phyloP scores from a whole-genome alignment of 1,140 invertebrate genomes.

The Cryptotermes secundus region DNA sequence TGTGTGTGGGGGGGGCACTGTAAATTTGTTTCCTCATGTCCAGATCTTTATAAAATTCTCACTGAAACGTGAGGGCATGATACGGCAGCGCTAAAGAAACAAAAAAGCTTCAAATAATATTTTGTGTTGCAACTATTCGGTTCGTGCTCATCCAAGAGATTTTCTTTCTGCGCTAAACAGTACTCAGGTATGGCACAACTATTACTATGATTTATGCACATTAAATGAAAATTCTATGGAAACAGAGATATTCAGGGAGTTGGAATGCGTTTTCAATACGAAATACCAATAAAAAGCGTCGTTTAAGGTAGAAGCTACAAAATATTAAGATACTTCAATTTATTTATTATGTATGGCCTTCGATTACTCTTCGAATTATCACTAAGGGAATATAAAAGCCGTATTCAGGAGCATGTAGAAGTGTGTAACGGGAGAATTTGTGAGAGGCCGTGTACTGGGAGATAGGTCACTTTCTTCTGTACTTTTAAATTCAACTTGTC shows the following conservation, averaged over 20 bases:
- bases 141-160: background rate
- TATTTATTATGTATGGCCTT: background rate
- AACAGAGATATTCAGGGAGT: background rate
- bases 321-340: background rate
- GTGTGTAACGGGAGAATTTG: background rate
- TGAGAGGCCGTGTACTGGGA: too few species aligned
- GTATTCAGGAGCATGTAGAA: background rate
- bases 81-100: too few species aligned
- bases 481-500: too few species aligned
- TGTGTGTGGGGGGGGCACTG: too few species aligned
- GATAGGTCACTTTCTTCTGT: too few species aligned
- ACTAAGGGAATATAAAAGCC: background rate
- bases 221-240: background rate
- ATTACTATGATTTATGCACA: background rate
- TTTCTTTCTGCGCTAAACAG: background rate
- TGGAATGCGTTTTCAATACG: background rate
- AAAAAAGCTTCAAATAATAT: too few species aligned
- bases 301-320: background rate
- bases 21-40: too few species aligned
- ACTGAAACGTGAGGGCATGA: too few species aligned
- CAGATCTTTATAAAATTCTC: too few species aligned
- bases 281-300: background rate
- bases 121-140: too few species aligned
- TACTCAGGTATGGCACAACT: background rate
- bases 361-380: background rate